A percentile compares a stretch with the other conserved stretches of the same genome.
phyloP scores from a whole-genome alignment of 2,113 vertebrate species.

The Elanoides forficatus region DNA sequence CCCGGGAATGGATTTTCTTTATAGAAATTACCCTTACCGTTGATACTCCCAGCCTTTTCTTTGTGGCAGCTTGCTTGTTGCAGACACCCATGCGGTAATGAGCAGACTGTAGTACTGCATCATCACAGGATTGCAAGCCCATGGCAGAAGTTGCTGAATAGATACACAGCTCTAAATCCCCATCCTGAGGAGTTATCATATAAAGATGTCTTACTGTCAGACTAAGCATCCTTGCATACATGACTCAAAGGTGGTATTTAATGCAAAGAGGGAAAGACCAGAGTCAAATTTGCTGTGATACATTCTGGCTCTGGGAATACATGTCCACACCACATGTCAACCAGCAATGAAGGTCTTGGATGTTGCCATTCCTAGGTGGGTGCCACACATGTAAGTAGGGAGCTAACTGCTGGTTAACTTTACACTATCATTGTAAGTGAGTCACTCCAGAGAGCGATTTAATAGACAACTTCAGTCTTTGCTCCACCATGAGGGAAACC shows the following conservation, averaged over 20 bases:
- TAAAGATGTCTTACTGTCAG: not conserved
- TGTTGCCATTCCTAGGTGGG: not conserved
- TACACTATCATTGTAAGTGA: not conserved
- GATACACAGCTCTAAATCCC: not conserved
- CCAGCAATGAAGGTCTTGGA: not conserved
- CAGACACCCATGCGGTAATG: not conserved
- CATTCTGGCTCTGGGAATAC: not conserved
- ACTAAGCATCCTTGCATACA: not conserved
- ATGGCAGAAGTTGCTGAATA: not conserved
- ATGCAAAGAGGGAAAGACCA: not conserved
- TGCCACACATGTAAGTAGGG: not conserved
- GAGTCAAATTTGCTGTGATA: not conserved
- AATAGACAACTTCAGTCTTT: not conserved
- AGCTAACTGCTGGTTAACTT: not conserved
- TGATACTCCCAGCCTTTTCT: not conserved
- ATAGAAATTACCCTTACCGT: not conserved
- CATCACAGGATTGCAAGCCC: not conserved
- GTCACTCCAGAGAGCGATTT: not conserved
- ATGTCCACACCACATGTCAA: not conserved
- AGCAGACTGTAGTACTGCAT: not conserved
- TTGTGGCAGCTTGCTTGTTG: not conserved
- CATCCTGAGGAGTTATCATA: not conserved
- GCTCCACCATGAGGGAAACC: not conserved
- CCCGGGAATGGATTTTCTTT: not conserved
- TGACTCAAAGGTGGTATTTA: not conserved